Evolutionary conservation across 2,113 vertebrate species (phyloP), one percentile per base, ranked within the genome.

Genomic region (Bujurquina vittata): DNA sequence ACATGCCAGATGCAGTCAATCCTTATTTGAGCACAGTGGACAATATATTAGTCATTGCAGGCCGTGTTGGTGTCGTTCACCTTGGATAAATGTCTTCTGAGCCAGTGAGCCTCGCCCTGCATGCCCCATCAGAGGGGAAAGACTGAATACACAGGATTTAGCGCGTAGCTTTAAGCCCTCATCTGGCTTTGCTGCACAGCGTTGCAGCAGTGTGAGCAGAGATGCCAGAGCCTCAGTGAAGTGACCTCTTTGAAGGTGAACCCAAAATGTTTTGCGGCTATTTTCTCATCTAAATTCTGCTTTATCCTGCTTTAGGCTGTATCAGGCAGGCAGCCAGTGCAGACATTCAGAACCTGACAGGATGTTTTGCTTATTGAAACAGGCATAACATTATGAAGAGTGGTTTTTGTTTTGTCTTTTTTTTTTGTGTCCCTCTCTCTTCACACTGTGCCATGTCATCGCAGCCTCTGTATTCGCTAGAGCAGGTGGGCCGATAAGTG

Each of bases 61-160:
- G n/a, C 49, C 18, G 15, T 43, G 84, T 79, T 77, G 69, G 35
- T 81, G 80, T 72, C 31, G 80, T 84, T 92, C 90, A 94, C 90
- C 92, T 93, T 94, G 90, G 75, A 81, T 76, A 80, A 81, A 78
- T 58, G 91, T 84, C 87, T 83, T 88, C 58, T 49, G 81, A 84
- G 79, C 88, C 88, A 91, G 83, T 80, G 79, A 73, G 87, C 87
- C 84, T 88, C 54, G 54, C 74, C 80, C 92, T 69, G 54, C 86
- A 79, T 56, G 90, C 84, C 90, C 86, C 90, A 85, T 79, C 88
- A 73, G 93, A 90, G 90, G 60, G 84, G 87, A 93, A 88, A 92
- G 81, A 79, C 90, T 89, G 82, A 93, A 89, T 49, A 94, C 91
- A 92, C 88, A 94, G 88, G 92, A 90, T 88, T 90, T 92, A 90